Evolutionary conservation across 1,140 invertebrate species (phyloP), one percentile per base, ranked within the genome.

Genomic region (Batillaria attramentaria): DNA sequence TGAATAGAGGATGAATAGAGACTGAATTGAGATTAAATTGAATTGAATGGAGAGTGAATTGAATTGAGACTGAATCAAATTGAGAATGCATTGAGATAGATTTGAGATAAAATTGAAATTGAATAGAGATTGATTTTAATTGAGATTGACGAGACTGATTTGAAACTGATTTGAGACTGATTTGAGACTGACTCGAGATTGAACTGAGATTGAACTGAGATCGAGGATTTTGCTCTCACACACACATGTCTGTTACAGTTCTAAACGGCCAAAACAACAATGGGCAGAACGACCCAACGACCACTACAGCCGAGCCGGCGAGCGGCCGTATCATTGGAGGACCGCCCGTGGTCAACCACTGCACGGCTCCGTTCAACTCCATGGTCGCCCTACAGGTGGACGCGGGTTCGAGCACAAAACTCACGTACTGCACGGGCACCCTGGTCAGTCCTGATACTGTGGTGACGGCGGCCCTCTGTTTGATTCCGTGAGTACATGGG

Each of bases 381-480:
- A 39, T 68, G 65, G 37, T 35, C n/a, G 37, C 31, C 65, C 33
- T 35, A 16, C 31, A 35, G 31, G 24, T 33, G 20, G 20, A 68
- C 20, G 10, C 33, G 6, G n/a, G 37, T 24, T 37, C 65, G 37
- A 37, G 33, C 24, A 28, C 24, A 39, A 28, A 35, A 20, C 66
- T 28, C 66, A 62, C 57, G n/a, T 62, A 62, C 66, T 62, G 57
- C 6, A 8, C 10, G 13, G 57, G n/a, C 3, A 31, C 24, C 57
- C n/a, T 62, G 57, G 6, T 62, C 6, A 62, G n/a, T 24, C 33
- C 57, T 28, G 10, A 62, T 24, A 28, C n/a, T 24, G n/a, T 62
- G 1, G 57, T 62, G n/a, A 62, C 57, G 2, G 57, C 57, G n/a
- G 57, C 57, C 57, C 57, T 62, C 57, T 62, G 57, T 62, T 24